Evolutionary conservation across 2,113 vertebrate genomes (phyloP).

Genomic region (Elaphurus davidianus): DNA sequence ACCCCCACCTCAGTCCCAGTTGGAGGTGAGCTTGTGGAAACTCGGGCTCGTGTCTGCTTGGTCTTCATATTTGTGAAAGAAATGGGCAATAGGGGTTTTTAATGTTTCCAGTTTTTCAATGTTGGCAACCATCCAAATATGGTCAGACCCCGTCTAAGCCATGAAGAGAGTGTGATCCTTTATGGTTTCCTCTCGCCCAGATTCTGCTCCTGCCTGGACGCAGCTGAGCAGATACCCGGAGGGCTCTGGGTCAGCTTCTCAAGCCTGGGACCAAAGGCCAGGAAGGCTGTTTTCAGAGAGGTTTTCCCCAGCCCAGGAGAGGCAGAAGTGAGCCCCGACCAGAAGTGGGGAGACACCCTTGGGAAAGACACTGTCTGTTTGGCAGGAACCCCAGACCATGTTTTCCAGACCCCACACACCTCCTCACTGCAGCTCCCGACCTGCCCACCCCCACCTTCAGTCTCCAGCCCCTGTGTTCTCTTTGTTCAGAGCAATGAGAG

Average conservation of each 20-base stretch:
- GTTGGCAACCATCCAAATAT: not conserved
- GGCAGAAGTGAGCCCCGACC: not conserved
- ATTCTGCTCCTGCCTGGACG: not conserved
- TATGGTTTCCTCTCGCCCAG: not conserved
- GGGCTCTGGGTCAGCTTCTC: not conserved
- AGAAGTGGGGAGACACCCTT: not conserved
- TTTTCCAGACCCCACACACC: not conserved
- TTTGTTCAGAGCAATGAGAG: not conserved
- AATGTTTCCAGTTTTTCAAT: not conserved
- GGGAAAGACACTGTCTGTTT: not conserved
- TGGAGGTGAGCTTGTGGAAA: not conserved
- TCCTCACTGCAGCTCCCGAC: not conserved
- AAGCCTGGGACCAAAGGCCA: not conserved
- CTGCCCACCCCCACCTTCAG: not conserved
- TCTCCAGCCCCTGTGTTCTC: not conserved
- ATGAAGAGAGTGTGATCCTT: not conserved
- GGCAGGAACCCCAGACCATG: not conserved
- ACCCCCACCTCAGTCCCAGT: not conserved
- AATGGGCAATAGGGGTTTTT: not conserved
- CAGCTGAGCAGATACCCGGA: not conserved
- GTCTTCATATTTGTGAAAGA: not conserved
- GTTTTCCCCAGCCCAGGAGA: not conserved
- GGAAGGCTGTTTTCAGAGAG: not conserved
- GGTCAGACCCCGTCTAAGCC: not conserved
- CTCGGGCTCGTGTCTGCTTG: not conserved